These are phyloP conservation scores for Carcina quercana DNA, from an alignment of 2,888 invertebrate species.

Conservation along the genomic window DNA sequence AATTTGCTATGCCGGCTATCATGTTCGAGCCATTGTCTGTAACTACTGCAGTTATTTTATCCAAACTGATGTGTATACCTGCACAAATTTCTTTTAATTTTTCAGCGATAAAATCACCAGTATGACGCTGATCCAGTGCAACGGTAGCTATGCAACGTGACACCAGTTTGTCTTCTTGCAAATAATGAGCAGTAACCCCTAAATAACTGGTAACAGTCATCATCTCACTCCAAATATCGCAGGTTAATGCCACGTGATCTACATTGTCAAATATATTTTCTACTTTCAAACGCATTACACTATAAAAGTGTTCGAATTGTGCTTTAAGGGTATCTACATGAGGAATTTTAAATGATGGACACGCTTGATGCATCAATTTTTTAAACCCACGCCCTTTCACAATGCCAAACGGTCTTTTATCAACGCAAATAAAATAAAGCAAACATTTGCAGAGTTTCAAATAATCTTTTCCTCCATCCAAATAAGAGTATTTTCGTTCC, in stretches of 20 bases:
- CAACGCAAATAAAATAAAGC: slow-evolving; percentile 13
- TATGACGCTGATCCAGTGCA: slow-evolving; percentile 15
- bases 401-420: slow-evolving; percentile 12
- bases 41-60: slow-evolving; percentile 12
- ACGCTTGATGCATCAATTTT: slow-evolving; percentile 1
- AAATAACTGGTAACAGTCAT: slow-evolving; percentile 12
- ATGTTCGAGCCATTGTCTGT: slow-evolving; percentile 14
- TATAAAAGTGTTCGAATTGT: slow-evolving; percentile 9
- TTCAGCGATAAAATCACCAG: slow-evolving; percentile 11
- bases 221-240: slow-evolving; percentile 13
- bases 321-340: slow-evolving; percentile 10
- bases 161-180: slow-evolving; percentile 10
- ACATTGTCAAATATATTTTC: slow-evolving; percentile 9
- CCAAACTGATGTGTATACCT: slow-evolving; percentile 8
- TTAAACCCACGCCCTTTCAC: slow-evolving; percentile 12
- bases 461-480: slow-evolving; percentile 12
- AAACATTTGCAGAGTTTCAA: slow-evolving; percentile 11
- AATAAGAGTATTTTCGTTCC: slow-evolving; percentile 11
- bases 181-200: slow-evolving; percentile 17
- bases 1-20: slow-evolving; percentile 9
- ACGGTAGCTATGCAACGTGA: slow-evolving; percentile 12
- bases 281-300: slow-evolving; percentile 7
- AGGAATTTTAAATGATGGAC: slow-evolving; percentile 10
- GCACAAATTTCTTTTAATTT: slow-evolving; percentile 12
- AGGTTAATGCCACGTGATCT: slow-evolving; percentile 9